phyloP scores from a whole-genome alignment of 2,888 invertebrate genomes.

The Omphaloscelis lunosa region DNA sequence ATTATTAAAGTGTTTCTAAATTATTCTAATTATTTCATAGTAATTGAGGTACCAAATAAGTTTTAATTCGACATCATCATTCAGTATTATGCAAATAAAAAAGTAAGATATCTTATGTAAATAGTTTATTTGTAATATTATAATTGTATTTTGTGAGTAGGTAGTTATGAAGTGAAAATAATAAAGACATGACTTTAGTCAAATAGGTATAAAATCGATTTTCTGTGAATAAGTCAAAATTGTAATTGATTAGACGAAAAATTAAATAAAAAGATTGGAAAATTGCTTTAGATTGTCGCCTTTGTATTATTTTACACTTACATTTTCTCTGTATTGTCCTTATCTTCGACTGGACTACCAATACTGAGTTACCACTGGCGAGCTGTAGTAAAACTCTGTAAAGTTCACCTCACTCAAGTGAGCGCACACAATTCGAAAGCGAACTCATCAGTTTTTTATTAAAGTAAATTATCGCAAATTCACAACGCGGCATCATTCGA shows the following conservation, averaged over 20 bases:
- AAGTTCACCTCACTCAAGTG: not conserved
- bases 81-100: not conserved
- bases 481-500: no score
- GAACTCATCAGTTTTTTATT: no score
- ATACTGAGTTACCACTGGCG: not conserved
- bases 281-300: not conserved
- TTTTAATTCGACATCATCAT: not conserved
- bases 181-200: not conserved
- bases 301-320: not conserved
- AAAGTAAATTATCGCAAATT: no score
- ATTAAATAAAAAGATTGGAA: not conserved
- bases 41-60: not conserved
- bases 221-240: not conserved
- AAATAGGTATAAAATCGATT: not conserved
- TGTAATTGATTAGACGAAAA: not conserved
- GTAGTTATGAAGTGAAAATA: not conserved
- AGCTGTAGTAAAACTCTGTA: not conserved
- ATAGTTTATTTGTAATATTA: not conserved
- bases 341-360: not conserved
- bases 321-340: not conserved
- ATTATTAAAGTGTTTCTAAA: not conserved
- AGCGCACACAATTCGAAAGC: not conserved
- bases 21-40: not conserved
- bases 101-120: constrained; percentile 12
- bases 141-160: not conserved